phyloP scores from a whole-genome alignment of 2,888 invertebrate genomes.

The Drosophila meridiana region DNA sequence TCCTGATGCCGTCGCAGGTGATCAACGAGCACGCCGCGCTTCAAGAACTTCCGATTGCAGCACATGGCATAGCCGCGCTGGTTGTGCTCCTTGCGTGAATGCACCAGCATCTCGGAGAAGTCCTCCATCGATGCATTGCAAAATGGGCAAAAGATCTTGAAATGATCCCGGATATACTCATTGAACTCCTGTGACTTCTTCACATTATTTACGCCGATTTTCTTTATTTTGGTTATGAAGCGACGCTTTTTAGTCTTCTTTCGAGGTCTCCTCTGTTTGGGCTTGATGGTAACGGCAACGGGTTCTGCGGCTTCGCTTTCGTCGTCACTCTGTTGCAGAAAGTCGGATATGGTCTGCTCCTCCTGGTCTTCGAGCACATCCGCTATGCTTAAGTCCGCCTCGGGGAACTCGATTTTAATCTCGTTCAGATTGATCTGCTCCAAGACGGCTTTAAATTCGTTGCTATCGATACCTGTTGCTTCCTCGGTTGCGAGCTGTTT shows the following conservation, averaged over 20 bases:
- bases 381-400: constrained; percentile 58
- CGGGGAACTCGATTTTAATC: constrained; percentile 70
- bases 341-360: constrained; percentile 49
- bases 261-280: constrained; percentile 16
- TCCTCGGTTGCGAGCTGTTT: constrained; percentile 32
- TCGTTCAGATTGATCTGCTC: constrained; percentile 64
- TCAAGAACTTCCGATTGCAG: constrained; percentile 81
- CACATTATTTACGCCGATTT: constrained; percentile 31
- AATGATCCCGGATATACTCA: constrained; percentile 75
- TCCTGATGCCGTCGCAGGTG: constrained; percentile 82
- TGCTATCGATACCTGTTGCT: constrained; percentile 37
- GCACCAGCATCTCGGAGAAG: constrained; percentile 70
- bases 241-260: constrained; percentile 30
- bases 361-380: constrained; percentile 68
- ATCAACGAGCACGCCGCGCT: constrained; percentile 81
- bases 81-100: constrained; percentile 75
- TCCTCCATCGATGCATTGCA: constrained; percentile 70
- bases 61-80: constrained; percentile 80
- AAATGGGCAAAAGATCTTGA: constrained; percentile 80
- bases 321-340: constrained; percentile 24
- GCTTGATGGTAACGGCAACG: not conserved
- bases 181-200: constrained; percentile 73
- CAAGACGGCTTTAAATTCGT: constrained; percentile 56
- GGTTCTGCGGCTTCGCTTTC: constrained; percentile 24
- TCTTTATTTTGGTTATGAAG: constrained; percentile 17